Percentiles rank a stretch among this genome's conserved stretches.
phyloP scores from a whole-genome alignment of 1,140 invertebrate species.

The Ceratina australensis region DNA sequence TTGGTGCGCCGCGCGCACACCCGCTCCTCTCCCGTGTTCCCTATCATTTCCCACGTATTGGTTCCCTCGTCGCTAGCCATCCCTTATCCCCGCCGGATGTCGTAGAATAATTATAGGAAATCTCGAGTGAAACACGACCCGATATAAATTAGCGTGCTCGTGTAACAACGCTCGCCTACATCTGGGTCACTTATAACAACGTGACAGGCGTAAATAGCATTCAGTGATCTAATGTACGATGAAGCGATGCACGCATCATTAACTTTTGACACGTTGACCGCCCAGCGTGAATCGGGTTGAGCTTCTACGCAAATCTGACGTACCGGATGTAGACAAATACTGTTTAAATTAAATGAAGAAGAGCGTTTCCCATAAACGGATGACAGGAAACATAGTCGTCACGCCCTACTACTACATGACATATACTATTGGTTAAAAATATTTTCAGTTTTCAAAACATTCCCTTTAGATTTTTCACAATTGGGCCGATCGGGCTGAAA shows the following conservation, averaged over 20 bases:
- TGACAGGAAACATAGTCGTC: no score
- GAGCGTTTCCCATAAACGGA: no score
- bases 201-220: slow-evolving; percentile 8
- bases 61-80: neutral
- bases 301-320: no score
- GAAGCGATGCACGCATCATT: neutral
- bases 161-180: slow-evolving; percentile 18
- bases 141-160: slow-evolving; percentile 43
- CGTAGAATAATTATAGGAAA: slow-evolving; percentile 43
- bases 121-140: slow-evolving; percentile 30
- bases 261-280: no score
- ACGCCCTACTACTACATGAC: no score
- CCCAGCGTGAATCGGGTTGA: no score
- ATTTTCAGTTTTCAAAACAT: no score
- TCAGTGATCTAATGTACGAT: neutral
- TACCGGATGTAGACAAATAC: no score
- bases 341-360: no score
- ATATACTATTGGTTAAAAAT: no score
- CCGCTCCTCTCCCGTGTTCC: neutral
- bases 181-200: slow-evolving; percentile 30
- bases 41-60: neutral
- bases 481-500: no score
- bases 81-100: neutral
- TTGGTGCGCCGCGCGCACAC: neutral
- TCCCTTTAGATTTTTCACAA: no score